A percentile compares a stretch with the other conserved stretches of the same genome.
Conservation (phyloP, 2,797 vertebrate genomes). For the Sibirionetta formosa region DNA sequence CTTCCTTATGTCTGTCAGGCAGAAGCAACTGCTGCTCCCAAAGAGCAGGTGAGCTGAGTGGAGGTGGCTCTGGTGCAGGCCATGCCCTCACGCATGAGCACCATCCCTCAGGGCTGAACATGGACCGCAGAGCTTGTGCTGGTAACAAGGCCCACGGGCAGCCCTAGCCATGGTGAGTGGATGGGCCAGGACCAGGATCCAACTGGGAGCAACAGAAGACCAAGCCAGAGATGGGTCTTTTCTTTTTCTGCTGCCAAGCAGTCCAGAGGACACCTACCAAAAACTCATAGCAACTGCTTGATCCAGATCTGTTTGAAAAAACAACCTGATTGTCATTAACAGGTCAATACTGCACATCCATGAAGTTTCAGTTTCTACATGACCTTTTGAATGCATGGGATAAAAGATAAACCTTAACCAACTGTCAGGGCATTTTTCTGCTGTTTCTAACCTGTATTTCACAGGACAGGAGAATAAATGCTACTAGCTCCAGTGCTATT, state of each 20-base stretch:
- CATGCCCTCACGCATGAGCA: background rate
- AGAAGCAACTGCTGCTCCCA: background rate
- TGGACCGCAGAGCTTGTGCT: accelerated
- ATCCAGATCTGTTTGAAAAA: background rate
- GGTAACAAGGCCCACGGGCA: background rate
- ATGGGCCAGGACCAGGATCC: background rate
- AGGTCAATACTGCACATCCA: background rate
- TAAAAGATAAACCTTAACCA: background rate
- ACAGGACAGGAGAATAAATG: background rate
- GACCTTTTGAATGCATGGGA: background rate
- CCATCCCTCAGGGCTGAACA: accelerated
- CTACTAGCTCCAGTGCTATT: background rate
- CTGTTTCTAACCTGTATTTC: background rate
- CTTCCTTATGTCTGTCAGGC: background rate
- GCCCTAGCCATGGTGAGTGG: accelerated
- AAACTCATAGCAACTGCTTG: background rate
- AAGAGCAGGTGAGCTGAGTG: accelerated
- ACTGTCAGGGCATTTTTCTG: background rate
- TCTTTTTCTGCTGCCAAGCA: background rate
- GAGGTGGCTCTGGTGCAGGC: accelerated
- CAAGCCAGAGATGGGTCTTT: background rate
- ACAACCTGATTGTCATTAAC: background rate
- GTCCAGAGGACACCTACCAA: background rate
- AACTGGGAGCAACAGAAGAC: background rate
- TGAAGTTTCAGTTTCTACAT: background rate